These are phyloP conservation scores for Halesus radiatus DNA, from an alignment of 1,140 invertebrate genomes.

Conservation along the genomic window DNA sequence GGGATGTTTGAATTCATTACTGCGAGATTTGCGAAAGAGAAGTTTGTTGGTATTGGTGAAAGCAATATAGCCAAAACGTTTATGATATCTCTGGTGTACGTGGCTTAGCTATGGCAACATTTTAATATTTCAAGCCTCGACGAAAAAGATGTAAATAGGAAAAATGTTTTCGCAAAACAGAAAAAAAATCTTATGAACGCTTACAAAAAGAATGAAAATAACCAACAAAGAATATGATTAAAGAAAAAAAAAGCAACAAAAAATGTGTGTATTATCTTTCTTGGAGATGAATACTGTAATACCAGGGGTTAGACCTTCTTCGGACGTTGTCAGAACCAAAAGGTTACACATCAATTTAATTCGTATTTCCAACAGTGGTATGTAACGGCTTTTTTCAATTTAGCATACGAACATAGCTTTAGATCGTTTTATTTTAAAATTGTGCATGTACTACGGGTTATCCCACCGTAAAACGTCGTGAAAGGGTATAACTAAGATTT, in stretches of 20 bases:
- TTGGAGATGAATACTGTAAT: neutral
- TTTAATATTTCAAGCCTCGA: neutral
- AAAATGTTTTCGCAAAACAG: slow-evolving; percentile 10
- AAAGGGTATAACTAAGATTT: too few species aligned
- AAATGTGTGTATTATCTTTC: neutral
- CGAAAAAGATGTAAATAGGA: slow-evolving; percentile 4
- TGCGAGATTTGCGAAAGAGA: slow-evolving; percentile 29
- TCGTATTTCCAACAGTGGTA: too few species aligned
- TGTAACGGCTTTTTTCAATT: too few species aligned
- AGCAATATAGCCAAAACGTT: slow-evolving; percentile 19
- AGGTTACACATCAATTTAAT: too few species aligned
- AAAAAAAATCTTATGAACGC: slow-evolving; percentile 1
- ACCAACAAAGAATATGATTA: slow-evolving; percentile 4
- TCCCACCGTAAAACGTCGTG: too few species aligned
- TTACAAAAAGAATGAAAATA: neutral
- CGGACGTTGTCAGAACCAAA: too few species aligned
- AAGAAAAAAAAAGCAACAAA: neutral
- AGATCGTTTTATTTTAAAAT: too few species aligned
- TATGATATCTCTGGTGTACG: slow-evolving; percentile 14
- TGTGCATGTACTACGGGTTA: too few species aligned
- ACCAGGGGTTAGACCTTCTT: too few species aligned
- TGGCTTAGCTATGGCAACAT: neutral
- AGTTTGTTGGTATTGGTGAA: neutral
- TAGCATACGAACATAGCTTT: too few species aligned
- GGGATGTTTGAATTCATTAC: slow-evolving; percentile 46